Evolutionary conservation across 2,888 invertebrate genomes (phyloP), one percentile per base, ranked within the genome.

Genomic region (Argynnis bischoffii): DNA sequence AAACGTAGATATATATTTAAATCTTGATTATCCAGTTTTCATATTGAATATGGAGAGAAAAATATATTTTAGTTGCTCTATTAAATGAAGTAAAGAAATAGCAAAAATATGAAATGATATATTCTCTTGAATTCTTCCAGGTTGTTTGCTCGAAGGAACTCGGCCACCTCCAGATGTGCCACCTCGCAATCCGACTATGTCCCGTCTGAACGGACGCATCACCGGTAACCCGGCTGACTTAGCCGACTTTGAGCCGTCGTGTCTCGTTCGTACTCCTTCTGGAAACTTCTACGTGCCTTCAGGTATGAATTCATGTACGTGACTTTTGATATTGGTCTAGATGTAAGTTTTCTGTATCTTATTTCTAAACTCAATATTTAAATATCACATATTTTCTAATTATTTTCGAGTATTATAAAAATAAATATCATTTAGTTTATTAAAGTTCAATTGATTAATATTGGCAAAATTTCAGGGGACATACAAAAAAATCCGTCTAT

Each of bases 221-320:
- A 96, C 96, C 85, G 95, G 96, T 86, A 96, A 96, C 90, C 96
- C 96, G 78, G 95, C 95, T 79, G 95, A 95, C 86, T 93, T 95
- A 77, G 94, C 92, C 78, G 97, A 97, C 90, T 97, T 97, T 89
- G 97, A 97, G 90, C 97, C 97, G 78, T 96, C 97, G 85, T 97
- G 97, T 89, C 95, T 98, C 83, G 97, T 97, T 81, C 95, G 97
- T 89, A 97, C 97, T 76, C 97, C 97, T 78, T 98, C 97, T 78
- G 98, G 98, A 87, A 97, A 97, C 93, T 97, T 98, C 87, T 98
- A 97, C 94, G 97, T 98, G 94, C 97, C 97, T 89, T 96, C 97
- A 94, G 96, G 95, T 93, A 78, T 79, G 79, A 77, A 83, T 81
- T 77, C 76, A 79, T 78, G 74, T 69, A 63, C 53, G 55, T 56